Conservation (phyloP, 2,888 invertebrate genomes). For the Morpho helenor region DNA sequence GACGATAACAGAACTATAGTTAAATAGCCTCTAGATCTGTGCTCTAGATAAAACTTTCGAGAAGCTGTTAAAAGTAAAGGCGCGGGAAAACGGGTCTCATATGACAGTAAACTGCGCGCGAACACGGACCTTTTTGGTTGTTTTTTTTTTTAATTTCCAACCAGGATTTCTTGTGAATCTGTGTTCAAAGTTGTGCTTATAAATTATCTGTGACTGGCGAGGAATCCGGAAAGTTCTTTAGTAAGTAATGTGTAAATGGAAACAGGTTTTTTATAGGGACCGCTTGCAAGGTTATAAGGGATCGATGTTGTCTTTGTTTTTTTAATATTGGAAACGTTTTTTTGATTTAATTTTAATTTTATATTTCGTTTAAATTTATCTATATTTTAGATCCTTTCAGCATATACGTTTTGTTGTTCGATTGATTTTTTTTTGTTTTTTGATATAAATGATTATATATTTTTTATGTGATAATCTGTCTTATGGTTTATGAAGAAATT, state of each 20-base stretch:
- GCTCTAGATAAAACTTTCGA: conserved; percentile 24
- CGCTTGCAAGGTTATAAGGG: background rate
- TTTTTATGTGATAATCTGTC: too few relatives aligned
- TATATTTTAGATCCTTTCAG: too few relatives aligned
- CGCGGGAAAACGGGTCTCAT: conserved; percentile 40
- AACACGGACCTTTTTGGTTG: conserved; percentile 23
- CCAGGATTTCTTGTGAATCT: background rate
- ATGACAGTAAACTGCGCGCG: conserved; percentile 30
- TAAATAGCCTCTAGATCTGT: background rate
- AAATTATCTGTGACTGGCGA: conserved; percentile 3
- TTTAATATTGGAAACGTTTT: too few relatives aligned
- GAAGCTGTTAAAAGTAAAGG: conserved; percentile 40
- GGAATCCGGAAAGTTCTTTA: conserved; percentile 14
- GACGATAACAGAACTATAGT: too few relatives aligned
- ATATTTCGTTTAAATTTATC: too few relatives aligned
- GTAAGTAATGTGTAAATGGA: conserved; percentile 1
- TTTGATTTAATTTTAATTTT: too few relatives aligned
- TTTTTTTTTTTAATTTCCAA: conserved; percentile 16
- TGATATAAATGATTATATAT: too few relatives aligned
- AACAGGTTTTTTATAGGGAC: conserved; percentile 11
- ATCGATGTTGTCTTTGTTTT: background rate
- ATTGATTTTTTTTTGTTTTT: too few relatives aligned
- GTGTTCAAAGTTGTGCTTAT: background rate
- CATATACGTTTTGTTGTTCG: too few relatives aligned
- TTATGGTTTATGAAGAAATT: too few relatives aligned